A percentile compares a stretch with the other conserved stretches of the same genome.
phyloP scores from a whole-genome alignment of 2,888 invertebrate species.

The Pyrgus malvae region DNA sequence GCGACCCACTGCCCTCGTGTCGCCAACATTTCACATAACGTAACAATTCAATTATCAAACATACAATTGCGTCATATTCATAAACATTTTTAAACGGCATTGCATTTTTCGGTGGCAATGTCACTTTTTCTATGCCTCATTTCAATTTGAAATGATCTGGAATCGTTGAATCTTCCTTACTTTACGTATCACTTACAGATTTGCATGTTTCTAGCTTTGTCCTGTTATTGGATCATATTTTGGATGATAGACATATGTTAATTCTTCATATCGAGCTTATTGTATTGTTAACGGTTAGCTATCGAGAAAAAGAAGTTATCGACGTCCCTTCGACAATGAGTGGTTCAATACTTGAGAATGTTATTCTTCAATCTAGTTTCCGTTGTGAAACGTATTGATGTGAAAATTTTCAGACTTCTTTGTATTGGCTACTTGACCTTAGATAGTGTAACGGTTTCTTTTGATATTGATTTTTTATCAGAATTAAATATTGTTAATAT shows the following conservation, averaged over 20 bases:
- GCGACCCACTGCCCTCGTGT: constrained; percentile 71
- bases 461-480: neutral
- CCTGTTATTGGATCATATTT: constrained; percentile 69
- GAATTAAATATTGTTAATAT: too few species aligned
- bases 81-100: constrained; percentile 37
- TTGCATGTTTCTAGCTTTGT: constrained; percentile 67
- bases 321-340: constrained; percentile 41
- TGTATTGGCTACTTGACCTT: constrained; percentile 51
- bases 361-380: constrained; percentile 76
- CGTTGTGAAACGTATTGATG: constrained; percentile 67
- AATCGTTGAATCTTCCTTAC: constrained; percentile 31
- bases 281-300: constrained; percentile 52
- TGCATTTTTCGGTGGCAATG: constrained; percentile 62
- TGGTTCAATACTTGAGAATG: constrained; percentile 51
- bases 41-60: constrained; percentile 51
- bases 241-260: constrained; percentile 76
- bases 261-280: constrained; percentile 54
- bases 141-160: constrained; percentile 58
- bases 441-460: constrained; percentile 57
- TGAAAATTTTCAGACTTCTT: constrained; percentile 52
- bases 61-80: constrained; percentile 39
- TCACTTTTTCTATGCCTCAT: constrained; percentile 57
- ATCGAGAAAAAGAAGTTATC: constrained; percentile 48
- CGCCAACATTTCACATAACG: constrained; percentile 37
- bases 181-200: constrained; percentile 66